Evolutionary conservation across 2,888 invertebrate genomes (phyloP).

Genomic region (Pseudoips prasinana): DNA sequence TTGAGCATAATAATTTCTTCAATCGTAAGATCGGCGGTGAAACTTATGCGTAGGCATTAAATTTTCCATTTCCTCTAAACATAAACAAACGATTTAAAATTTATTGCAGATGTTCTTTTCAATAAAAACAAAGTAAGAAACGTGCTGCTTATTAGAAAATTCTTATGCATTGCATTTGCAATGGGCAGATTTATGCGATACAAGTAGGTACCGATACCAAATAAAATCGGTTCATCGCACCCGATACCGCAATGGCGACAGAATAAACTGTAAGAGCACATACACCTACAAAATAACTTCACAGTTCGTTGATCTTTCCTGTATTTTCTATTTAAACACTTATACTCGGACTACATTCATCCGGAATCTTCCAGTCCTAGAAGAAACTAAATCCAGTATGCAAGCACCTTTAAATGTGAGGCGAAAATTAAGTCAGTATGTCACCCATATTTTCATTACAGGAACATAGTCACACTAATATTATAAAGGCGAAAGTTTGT

Average conservation of each 20-base stretch:
- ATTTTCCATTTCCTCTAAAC: too few species aligned
- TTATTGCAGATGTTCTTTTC: constrained; percentile 2
- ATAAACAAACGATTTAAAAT: constrained; percentile 12
- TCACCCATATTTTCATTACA: too few species aligned
- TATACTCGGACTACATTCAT: too few species aligned
- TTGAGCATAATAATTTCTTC: too few species aligned
- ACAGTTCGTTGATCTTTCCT: constrained; percentile 41
- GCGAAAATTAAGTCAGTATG: too few species aligned
- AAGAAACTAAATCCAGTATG: too few species aligned
- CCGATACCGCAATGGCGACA: constrained; percentile 30
- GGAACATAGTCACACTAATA: too few species aligned
- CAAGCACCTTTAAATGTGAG: too few species aligned
- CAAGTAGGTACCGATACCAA: constrained; percentile 31
- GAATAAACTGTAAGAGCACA: constrained; percentile 30
- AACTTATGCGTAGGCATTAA: too few species aligned
- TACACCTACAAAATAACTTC: constrained; percentile 31
- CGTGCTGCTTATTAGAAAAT: constrained; percentile 13
- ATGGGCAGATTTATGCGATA: constrained; percentile 25
- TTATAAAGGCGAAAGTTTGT: too few species aligned
- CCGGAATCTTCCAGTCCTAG: too few species aligned
- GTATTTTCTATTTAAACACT: constrained; percentile 33
- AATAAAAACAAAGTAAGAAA: constrained; percentile 12
- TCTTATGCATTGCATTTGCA: constrained; percentile 20
- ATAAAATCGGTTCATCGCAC: constrained; percentile 44
- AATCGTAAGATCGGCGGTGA: too few species aligned